Evolutionary conservation across 2,888 invertebrate species (phyloP).

Genomic region (Acleris laterana): DNA sequence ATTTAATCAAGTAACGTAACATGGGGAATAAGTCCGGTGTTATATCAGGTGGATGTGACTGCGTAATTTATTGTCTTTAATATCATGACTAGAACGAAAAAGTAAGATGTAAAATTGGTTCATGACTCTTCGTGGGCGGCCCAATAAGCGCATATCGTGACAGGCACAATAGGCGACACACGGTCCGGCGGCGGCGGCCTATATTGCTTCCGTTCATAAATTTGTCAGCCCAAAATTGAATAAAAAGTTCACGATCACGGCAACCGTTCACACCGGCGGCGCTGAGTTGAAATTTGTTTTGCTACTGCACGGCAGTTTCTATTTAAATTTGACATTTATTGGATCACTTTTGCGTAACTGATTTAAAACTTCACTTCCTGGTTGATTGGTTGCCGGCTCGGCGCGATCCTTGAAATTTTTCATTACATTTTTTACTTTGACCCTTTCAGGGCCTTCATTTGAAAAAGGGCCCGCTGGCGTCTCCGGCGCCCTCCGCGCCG

Average conservation of each 20-base stretch:
- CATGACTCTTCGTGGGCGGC: constrained; percentile 13
- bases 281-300: neutral
- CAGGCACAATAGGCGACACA: constrained; percentile 28
- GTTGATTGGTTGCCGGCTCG: constrained; percentile 17
- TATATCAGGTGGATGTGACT: neutral
- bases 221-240: constrained; percentile 25
- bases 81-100: constrained; percentile 17
- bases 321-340: neutral
- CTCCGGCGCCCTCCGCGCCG: constrained; percentile 11
- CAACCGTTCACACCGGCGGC: constrained; percentile 2
- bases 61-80: constrained; percentile 27
- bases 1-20: too few species aligned
- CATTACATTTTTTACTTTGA: constrained; percentile 31
- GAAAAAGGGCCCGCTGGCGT: constrained; percentile 9
- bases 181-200: constrained; percentile 15
- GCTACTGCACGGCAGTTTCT: neutral
- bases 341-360: neutral
- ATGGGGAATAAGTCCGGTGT: too few species aligned
- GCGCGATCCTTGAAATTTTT: constrained; percentile 22
- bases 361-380: constrained; percentile 16
- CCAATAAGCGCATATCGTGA: constrained; percentile 28
- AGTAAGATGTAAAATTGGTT: constrained; percentile 21
- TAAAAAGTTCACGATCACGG: constrained; percentile 18
- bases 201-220: constrained; percentile 37
- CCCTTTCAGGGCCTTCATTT: constrained; percentile 30